A percentile compares a stretch with the other conserved stretches of the same genome.
phyloP scores from a whole-genome alignment of 2,797 vertebrate genomes.

The Enteromius afrohamiltoni region DNA sequence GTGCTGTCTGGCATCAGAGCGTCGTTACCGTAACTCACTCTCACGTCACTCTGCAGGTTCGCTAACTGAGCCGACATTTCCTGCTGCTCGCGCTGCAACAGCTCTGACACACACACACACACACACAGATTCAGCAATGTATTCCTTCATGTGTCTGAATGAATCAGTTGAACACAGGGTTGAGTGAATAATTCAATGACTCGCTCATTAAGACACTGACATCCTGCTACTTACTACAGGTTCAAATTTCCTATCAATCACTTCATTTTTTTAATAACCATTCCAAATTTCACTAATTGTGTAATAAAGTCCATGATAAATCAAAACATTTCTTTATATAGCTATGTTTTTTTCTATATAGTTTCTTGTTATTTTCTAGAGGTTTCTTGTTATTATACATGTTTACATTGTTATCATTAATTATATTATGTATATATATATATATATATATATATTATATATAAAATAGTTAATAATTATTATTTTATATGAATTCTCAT shows the following conservation, averaged over 20 bases:
- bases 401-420: too few relatives aligned
- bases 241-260: background rate
- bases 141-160: background rate
- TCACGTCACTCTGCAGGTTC: constrained; percentile 92
- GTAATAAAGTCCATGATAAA: too few relatives aligned
- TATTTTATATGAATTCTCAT: background rate
- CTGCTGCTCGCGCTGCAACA: constrained; percentile 93
- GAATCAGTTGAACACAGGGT: background rate
- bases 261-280: too few relatives aligned
- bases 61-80: constrained; percentile 95
- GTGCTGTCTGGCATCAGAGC: constrained; percentile 94
- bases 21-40: constrained; percentile 97
- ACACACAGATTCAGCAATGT: background rate
- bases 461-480: background rate
- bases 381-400: background rate
- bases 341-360: too few relatives aligned
- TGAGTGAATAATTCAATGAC: background rate
- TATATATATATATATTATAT: background rate
- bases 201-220: background rate
- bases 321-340: too few relatives aligned
- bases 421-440: background rate
- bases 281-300: too few relatives aligned
- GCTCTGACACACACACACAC: constrained; percentile 72
- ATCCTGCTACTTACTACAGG: background rate
- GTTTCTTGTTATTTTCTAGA: too few relatives aligned